phyloP scores from a whole-genome alignment of 2,113 vertebrate genomes.

The Piprites chloris region DNA sequence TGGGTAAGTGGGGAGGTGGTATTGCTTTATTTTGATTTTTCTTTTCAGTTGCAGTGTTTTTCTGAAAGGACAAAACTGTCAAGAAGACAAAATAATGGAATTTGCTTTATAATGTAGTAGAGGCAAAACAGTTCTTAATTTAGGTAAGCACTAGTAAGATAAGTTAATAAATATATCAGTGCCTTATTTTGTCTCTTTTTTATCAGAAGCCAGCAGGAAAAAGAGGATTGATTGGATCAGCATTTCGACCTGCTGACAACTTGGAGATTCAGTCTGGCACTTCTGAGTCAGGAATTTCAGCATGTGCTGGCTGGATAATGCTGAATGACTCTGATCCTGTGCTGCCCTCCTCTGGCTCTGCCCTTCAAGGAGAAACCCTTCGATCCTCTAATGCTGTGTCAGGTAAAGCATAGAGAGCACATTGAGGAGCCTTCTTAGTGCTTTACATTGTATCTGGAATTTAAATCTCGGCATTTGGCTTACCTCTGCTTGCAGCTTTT shows the following conservation, averaged over 20 bases:
- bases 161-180: neutral
- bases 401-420: slow-evolving; percentile 65
- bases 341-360: slow-evolving; percentile 30
- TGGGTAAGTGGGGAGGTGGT: neutral
- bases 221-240: neutral
- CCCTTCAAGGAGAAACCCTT: neutral
- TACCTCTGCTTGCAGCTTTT: neutral
- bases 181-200: neutral
- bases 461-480: neutral
- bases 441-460: neutral
- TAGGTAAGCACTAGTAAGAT: neutral
- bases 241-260: neutral
- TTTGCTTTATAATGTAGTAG: neutral
- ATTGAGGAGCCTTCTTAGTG: neutral
- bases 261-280: neutral
- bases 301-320: slow-evolving; percentile 41
- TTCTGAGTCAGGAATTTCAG: neutral
- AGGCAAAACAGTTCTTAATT: neutral
- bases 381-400: neutral
- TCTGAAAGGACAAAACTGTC: neutral
- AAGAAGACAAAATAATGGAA: neutral
- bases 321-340: slow-evolving; percentile 51
- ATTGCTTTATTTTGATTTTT: neutral
- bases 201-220: slow-evolving; percentile 18
- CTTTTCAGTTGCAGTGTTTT: neutral